These are phyloP conservation scores for Tenthredo livida DNA, from an alignment of 2,888 invertebrate species.

Conservation along the genomic window DNA sequence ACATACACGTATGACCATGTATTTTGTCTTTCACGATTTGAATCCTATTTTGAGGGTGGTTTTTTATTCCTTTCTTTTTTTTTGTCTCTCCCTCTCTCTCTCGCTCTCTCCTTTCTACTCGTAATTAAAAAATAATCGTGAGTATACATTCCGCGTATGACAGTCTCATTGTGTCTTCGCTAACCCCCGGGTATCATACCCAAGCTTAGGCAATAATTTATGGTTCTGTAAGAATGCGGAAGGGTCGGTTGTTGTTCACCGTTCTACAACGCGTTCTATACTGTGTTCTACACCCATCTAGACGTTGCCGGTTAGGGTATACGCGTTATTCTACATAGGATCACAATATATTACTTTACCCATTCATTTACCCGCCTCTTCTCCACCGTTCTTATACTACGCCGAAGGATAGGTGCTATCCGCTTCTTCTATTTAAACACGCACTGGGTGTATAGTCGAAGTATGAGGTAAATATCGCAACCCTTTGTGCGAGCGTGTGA, in stretches of 20 bases:
- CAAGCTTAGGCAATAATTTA: constrained; percentile 74
- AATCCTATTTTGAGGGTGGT: background rate
- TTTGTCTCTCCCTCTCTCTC: no score
- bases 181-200: constrained; percentile 68
- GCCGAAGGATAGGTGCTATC: background rate
- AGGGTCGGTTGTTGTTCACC: constrained; percentile 72
- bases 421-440: constrained; percentile 27
- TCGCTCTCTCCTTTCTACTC: background rate
- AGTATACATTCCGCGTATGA: constrained; percentile 57
- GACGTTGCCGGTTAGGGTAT: background rate
- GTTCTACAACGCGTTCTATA: constrained; percentile 61
- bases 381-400: constrained; percentile 6
- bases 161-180: constrained; percentile 57
- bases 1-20: no score
- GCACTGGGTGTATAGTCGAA: background rate
- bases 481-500: background rate
- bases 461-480: constrained; percentile 36
- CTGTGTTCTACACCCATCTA: constrained; percentile 33
- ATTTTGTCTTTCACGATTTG: background rate
- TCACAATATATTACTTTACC: constrained; percentile 52
- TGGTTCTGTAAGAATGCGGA: constrained; percentile 75
- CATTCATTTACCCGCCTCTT: constrained; percentile 40
- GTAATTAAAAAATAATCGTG: constrained; percentile 60
- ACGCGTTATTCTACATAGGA: constrained; percentile 51
- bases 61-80: background rate